Evolutionary conservation across 2,797 vertebrate genomes (phyloP).

Genomic region (Melanotaenia boesemani): DNA sequence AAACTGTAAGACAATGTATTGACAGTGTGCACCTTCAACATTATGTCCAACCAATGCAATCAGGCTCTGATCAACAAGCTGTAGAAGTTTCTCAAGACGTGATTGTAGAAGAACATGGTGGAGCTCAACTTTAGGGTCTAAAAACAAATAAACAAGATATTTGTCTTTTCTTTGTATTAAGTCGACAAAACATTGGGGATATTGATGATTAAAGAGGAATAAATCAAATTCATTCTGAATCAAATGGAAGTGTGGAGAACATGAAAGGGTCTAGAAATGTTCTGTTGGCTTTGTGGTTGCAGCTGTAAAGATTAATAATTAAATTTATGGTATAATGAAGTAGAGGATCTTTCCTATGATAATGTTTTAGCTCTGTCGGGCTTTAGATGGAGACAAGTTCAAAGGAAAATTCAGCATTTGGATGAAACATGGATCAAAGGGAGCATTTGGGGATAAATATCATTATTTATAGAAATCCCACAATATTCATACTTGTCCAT

Average conservation of each 20-base stretch:
- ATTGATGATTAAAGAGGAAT: not conserved
- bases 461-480: not conserved
- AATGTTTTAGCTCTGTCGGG: not conserved
- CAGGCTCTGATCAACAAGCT: no score
- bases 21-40: no score
- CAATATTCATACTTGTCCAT: not conserved
- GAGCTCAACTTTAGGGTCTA: no score
- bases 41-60: not conserved
- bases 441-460: constrained; percentile 3
- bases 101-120: no score
- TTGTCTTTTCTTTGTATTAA: no score
- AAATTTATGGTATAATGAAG: constrained; percentile 12
- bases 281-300: not conserved
- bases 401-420: constrained; percentile 17
- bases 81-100: no score
- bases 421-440: constrained; percentile 27
- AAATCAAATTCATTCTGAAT: not conserved
- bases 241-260: not conserved
- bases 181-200: no score
- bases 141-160: no score
- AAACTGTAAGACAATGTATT: no score
- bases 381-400: constrained; percentile 17
- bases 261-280: not conserved
- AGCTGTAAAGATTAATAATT: not conserved
- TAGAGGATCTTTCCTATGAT: not conserved